These are phyloP conservation scores for Pituophis catenifer DNA, from an alignment of 2,113 vertebrate genomes.

Conservation along the genomic window DNA sequence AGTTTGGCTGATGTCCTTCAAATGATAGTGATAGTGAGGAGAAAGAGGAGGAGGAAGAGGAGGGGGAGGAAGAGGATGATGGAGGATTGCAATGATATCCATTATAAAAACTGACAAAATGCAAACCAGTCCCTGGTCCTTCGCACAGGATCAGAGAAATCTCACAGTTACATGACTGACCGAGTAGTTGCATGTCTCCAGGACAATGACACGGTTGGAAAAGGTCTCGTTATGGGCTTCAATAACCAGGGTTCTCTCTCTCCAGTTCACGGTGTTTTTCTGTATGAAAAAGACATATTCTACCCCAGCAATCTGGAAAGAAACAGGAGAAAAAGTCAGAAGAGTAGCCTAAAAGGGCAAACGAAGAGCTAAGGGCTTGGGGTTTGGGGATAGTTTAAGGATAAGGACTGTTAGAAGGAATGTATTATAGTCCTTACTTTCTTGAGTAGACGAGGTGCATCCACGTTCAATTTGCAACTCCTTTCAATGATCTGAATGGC, in stretches of 20 bases:
- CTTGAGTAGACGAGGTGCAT: slow-evolving; percentile 79
- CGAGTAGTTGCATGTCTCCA: slow-evolving; percentile 77
- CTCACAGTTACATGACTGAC: slow-evolving; percentile 57
- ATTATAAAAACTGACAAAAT: background rate
- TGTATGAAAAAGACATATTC: slow-evolving; percentile 81
- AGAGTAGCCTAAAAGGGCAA: accelerated
- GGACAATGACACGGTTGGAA: slow-evolving; percentile 75
- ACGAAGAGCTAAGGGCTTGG: accelerated
- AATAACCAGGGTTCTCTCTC: slow-evolving; percentile 75
- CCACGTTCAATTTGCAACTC: slow-evolving; percentile 78
- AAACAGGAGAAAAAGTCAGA: background rate
- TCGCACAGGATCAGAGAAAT: background rate
- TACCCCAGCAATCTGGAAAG: slow-evolving; percentile 76
- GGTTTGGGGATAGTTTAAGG: background rate
- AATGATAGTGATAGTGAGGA: background rate
- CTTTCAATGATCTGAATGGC: slow-evolving; percentile 76
- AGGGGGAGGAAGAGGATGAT: no score
- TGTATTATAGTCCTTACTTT: slow-evolving; percentile 64
- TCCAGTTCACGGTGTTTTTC: slow-evolving; percentile 80
- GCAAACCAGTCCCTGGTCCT: background rate
- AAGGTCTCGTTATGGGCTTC: slow-evolving; percentile 83
- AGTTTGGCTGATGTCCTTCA: background rate
- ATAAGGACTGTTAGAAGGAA: background rate
- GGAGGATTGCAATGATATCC: background rate
- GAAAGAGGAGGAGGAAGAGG: no score